phyloP scores from a whole-genome alignment of 2,797 vertebrate species.

The Peromyscus attwateri region DNA sequence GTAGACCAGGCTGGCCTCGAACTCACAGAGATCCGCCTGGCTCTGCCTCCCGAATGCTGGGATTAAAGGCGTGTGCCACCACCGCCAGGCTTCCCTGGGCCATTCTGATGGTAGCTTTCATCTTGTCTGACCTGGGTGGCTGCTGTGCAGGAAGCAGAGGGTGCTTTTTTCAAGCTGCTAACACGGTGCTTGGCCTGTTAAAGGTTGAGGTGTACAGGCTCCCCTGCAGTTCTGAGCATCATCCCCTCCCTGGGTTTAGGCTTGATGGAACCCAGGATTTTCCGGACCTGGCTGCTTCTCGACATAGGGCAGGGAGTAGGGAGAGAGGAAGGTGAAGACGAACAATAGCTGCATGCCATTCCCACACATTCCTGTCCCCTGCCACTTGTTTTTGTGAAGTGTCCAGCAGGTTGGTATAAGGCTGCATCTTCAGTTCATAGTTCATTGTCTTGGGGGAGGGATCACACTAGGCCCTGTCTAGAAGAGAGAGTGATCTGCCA shows the following conservation, averaged over 20 bases:
- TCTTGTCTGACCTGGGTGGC: neutral
- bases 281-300: neutral
- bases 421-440: neutral
- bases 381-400: neutral
- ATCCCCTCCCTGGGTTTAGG: neutral
- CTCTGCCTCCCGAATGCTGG: too few species aligned
- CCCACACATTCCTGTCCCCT: neutral
- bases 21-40: too few species aligned
- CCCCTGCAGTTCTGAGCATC: neutral
- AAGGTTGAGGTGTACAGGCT: fast-evolving
- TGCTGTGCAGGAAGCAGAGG: neutral
- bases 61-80: too few species aligned
- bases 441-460: neutral
- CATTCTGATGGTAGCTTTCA: neutral
- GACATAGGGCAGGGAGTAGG: neutral
- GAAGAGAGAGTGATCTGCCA: neutral
- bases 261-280: neutral
- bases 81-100: too few species aligned
- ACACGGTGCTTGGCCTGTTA: fast-evolving
- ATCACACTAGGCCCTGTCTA: neutral
- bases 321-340: neutral
- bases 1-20: too few species aligned
- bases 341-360: neutral
- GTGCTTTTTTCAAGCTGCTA: neutral
- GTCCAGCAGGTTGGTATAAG: neutral